Evolutionary conservation across 2,888 invertebrate species (phyloP), one percentile per base, ranked within the genome.

Genomic region (Bellardia pandia): DNA sequence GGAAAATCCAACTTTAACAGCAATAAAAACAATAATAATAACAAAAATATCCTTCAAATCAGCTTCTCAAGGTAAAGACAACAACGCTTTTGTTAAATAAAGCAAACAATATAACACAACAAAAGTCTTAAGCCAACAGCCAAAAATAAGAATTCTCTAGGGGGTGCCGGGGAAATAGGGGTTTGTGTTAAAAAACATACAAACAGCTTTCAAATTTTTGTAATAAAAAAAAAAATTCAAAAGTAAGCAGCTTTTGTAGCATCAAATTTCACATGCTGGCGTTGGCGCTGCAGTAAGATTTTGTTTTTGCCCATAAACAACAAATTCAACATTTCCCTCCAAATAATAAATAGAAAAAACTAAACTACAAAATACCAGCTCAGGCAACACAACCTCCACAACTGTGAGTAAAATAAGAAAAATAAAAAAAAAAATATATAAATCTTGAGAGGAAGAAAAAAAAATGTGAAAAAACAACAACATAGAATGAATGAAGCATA

Each of bases 241-340:
- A 69, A 77, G 51, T 85, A 81, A 86, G 77, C 77, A 82, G 86
- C 86, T 82, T 85, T 77, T 60, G 81, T 74, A 53, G 60, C 79
- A 75, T 79, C 69, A 79, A 86, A 83, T 79, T 83, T 75, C 51
- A 76, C 74, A 9, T 78, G 42, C 48, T 58, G 56, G 13, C 62
- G 30, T 30, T 58, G 48, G 23, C 30, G 72, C 9, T 45, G 77
- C 56, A 71, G 37, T 64, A 69, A 51, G 7, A 76, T 75, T 85
- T 62, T 75, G 40, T 53, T 80, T 69, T 71, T 56, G 14, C 16
- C 14, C 51, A 80, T 62, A 53, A 79, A 56, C 45, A 80, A 75
- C 58, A 80, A 60, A 71, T 76, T 76, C 51, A 72, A 71, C 58
- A 76, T 77, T 72, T 77, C 37, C 53, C 51, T 16, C 37, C 7